These are phyloP conservation scores for Tupaia tana DNA, from an alignment of 2,113 vertebrate species.

Conservation along the genomic window DNA sequence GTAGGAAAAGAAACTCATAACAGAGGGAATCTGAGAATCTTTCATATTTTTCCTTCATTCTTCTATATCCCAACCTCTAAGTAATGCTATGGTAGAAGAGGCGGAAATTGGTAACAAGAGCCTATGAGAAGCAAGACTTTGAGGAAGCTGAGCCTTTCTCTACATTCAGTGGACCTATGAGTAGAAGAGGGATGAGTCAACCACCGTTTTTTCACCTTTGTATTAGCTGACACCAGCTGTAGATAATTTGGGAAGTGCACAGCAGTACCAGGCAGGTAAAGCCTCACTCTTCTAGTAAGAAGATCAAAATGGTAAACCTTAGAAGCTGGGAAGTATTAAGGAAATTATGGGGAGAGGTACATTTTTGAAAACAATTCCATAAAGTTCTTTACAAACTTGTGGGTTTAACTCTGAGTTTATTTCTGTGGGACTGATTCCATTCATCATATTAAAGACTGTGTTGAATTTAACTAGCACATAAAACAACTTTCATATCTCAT, in stretches of 20 bases:
- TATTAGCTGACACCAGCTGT: neutral
- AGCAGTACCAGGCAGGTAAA: neutral
- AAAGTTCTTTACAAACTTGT: neutral
- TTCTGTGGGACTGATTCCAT: neutral
- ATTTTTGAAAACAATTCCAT: neutral
- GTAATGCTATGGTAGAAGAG: neutral
- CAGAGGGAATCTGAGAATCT: neutral
- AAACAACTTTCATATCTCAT: neutral
- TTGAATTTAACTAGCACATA: neutral
- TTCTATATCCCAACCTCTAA: fast-evolving
- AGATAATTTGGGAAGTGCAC: neutral
- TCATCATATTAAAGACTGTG: neutral
- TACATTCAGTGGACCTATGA: neutral
- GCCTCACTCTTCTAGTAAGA: neutral
- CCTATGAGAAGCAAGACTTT: neutral
- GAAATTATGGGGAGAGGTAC: neutral
- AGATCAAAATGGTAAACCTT: neutral
- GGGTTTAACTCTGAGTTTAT: neutral
- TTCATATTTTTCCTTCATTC: neutral
- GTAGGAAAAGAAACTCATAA: neutral
- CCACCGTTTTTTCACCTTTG: neutral
- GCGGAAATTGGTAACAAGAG: neutral
- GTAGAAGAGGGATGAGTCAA: neutral
- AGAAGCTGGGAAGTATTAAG: neutral
- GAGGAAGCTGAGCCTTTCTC: neutral